A percentile compares a stretch with the other conserved stretches of the same genome.
Conservation (phyloP, 2,113 vertebrate species). For the Psettodes erumei region DNA sequence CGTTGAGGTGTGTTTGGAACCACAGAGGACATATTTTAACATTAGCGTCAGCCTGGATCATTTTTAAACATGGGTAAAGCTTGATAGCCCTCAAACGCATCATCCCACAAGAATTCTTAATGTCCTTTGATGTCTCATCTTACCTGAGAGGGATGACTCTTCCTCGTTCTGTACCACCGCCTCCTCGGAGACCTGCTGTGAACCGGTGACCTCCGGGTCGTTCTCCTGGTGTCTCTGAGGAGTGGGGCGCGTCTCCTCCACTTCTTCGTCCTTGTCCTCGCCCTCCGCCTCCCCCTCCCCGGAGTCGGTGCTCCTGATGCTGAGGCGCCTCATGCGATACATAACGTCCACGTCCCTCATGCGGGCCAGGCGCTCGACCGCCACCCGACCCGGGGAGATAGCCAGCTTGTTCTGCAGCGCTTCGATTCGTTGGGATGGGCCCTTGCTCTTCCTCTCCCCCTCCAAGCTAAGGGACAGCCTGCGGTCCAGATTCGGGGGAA, state of each 20-base stretch:
- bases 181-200: conserved; percentile 64
- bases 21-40: conserved; percentile 2
- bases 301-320: conserved; percentile 86
- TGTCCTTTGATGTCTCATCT: conserved; percentile 24
- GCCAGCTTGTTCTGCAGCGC: conserved; percentile 89
- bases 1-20: background rate
- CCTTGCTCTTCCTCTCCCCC: conserved; percentile 76
- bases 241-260: conserved; percentile 59
- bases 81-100: background rate
- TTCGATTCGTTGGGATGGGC: conserved; percentile 88
- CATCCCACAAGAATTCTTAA: background rate
- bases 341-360: conserved; percentile 94
- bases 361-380: conserved; percentile 86
- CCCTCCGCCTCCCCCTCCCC: conserved; percentile 80
- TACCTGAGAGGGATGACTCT: conserved; percentile 74
- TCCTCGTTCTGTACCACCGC: conserved; percentile 63
- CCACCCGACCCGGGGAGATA: conserved; percentile 84
- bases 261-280: conserved; percentile 55
- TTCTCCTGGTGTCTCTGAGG: conserved; percentile 72
- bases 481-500: conserved; percentile 75
- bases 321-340: conserved; percentile 91
- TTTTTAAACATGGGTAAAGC: background rate
- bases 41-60: background rate
- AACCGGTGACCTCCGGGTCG: conserved; percentile 75
- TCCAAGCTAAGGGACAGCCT: conserved; percentile 80